Evolutionary conservation across 2,797 vertebrate species (phyloP).

Genomic region (Sebastes iracundus): DNA sequence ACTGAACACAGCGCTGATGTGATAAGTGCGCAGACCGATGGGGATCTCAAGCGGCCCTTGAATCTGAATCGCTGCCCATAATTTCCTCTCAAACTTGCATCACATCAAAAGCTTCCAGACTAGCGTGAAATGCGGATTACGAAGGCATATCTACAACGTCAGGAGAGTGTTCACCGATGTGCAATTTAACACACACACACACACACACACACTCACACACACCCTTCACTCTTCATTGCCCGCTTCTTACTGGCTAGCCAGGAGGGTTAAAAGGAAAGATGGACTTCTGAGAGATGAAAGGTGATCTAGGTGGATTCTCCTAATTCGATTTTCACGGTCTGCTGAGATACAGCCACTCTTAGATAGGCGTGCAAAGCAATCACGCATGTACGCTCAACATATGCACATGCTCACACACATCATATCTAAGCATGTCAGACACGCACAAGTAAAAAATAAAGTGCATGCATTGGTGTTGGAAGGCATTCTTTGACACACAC

Average conservation of each 20-base stretch:
- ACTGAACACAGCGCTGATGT: neutral
- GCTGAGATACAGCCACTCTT: constrained; percentile 52
- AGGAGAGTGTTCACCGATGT: constrained; percentile 35
- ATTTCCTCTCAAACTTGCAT: constrained; percentile 50
- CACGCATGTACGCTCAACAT: constrained; percentile 47
- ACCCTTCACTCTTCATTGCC: constrained; percentile 2
- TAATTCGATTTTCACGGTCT: constrained; percentile 71
- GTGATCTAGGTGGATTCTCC: constrained; percentile 64
- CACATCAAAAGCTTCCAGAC: constrained; percentile 48
- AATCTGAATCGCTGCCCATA: constrained; percentile 30
- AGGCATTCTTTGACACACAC: constrained; percentile 9
- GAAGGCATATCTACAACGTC: constrained; percentile 31
- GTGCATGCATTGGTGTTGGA: constrained; percentile 18
- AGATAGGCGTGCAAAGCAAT: constrained; percentile 58
- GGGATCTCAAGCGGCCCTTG: neutral
- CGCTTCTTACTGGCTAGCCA: constrained; percentile 26
- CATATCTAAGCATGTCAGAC: constrained; percentile 37
- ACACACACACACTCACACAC: neutral
- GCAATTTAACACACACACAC: constrained; percentile 18
- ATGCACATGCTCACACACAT: constrained; percentile 27
- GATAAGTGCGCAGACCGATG: neutral
- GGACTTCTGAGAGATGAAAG: constrained; percentile 71
- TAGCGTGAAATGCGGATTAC: constrained; percentile 56
- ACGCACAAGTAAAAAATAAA: neutral
- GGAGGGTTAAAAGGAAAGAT: constrained; percentile 57